Conservation (phyloP, 1,140 invertebrate genomes). For the Drosophila repletoides region DNA sequence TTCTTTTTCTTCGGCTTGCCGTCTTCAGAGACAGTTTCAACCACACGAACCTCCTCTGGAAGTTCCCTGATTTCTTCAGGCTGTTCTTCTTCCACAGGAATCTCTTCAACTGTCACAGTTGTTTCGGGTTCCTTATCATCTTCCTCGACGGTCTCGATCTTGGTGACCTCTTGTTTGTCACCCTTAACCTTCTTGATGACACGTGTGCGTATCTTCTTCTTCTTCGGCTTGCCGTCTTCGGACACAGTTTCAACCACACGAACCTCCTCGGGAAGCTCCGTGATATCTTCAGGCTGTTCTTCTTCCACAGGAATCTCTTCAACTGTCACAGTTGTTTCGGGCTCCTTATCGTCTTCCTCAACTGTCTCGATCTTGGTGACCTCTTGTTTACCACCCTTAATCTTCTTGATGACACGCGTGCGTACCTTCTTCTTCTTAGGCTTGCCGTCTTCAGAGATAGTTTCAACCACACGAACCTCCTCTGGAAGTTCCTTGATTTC, state of each 20-base stretch:
- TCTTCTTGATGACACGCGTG: slow-evolving; percentile 66
- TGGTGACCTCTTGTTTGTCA: slow-evolving; percentile 64
- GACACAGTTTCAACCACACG: slow-evolving; percentile 52
- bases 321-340: slow-evolving; percentile 54
- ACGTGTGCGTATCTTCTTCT: slow-evolving; percentile 59
- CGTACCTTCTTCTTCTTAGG: slow-evolving; percentile 66
- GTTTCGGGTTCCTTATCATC: slow-evolving; percentile 56
- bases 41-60: slow-evolving; percentile 73
- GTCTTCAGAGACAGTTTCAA: slow-evolving; percentile 60
- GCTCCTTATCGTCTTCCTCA: slow-evolving; percentile 70
- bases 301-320: slow-evolving; percentile 40
- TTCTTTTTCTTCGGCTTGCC: slow-evolving; percentile 48
- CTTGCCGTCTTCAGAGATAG: slow-evolving; percentile 41
- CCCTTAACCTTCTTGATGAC: slow-evolving; percentile 63
- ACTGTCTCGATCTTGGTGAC: slow-evolving; percentile 66
- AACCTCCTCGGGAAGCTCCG: slow-evolving; percentile 51
- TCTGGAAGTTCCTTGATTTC: slow-evolving; percentile 14
- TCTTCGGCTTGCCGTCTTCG: slow-evolving; percentile 45
- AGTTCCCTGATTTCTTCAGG: slow-evolving; percentile 16
- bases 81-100: slow-evolving; percentile 11
- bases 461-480: slow-evolving; percentile 18
- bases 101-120: slow-evolving; percentile 44
- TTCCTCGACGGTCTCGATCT: slow-evolving; percentile 70
- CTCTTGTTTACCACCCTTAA: slow-evolving; percentile 62
- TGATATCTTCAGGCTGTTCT: slow-evolving; percentile 1